A percentile compares a stretch with the other conserved stretches of the same genome.
These are phyloP conservation scores for Prionailurus viverrinus DNA, from an alignment of 2,113 vertebrate species.

Conservation along the genomic window DNA sequence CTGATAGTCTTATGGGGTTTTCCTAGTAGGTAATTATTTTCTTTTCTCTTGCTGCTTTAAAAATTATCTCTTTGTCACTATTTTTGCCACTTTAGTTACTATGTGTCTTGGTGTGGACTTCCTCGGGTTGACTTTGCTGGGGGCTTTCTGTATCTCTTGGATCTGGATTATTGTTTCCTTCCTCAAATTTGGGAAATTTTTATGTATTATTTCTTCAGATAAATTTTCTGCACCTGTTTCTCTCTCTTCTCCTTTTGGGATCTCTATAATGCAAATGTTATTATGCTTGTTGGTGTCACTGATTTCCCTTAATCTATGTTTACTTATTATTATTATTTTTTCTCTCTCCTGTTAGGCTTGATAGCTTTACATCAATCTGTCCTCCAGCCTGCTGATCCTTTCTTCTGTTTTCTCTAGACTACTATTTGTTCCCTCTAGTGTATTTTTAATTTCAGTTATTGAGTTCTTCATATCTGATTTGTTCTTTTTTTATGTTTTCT, in stretches of 20 bases:
- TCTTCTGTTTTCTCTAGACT: background rate
- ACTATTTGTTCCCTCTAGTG: background rate
- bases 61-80: background rate
- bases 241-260: background rate
- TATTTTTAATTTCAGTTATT: background rate
- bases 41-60: background rate
- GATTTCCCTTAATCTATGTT: background rate
- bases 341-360: background rate
- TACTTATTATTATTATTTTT: background rate
- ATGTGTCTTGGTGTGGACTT: background rate
- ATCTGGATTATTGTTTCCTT: background rate
- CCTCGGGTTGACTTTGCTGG: background rate
- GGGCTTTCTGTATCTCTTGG: background rate
- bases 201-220: background rate
- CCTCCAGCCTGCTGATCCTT: background rate
- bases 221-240: background rate
- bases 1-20: background rate
- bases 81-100: background rate
- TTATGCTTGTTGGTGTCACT: background rate
- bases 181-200: background rate
- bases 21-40: background rate
- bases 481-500: background rate
- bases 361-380: background rate
- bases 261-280: background rate
- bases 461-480: background rate